Conservation (phyloP, 53 echinoderm and acorn worm genomes). For the Glandiceps talaboti region DNA sequence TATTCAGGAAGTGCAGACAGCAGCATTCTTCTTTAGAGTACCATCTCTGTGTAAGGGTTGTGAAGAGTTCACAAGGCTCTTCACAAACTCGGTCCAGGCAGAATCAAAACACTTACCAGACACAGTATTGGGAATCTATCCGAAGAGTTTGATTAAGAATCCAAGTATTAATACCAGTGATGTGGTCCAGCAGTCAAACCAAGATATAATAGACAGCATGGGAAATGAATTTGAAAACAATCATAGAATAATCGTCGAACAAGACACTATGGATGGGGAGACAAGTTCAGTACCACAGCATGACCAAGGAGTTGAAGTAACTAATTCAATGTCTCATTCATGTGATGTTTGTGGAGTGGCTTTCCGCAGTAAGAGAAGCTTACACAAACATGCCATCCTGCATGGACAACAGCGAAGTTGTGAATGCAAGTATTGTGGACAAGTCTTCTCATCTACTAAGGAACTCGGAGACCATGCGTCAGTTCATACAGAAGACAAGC, state of each 20-base stretch:
- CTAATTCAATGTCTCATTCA: not conserved
- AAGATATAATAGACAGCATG: too few relatives aligned
- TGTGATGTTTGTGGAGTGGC: not conserved
- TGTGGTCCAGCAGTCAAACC: not conserved
- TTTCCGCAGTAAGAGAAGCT: not conserved
- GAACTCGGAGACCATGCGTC: not conserved
- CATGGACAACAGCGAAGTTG: not conserved
- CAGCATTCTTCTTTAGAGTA: not conserved
- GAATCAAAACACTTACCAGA: not conserved
- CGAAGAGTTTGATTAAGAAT: not conserved
- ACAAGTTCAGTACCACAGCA: not conserved
- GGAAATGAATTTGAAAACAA: too few relatives aligned
- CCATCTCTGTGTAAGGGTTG: not conserved
- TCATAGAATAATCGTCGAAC: not conserved
- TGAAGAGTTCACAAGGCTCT: not conserved
- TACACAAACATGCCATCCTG: not conserved
- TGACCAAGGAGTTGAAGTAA: not conserved
- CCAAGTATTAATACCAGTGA: not conserved
- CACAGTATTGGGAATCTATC: not conserved
- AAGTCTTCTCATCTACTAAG: not conserved
- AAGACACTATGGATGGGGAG: not conserved
- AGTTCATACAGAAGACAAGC: not conserved
- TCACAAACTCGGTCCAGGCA: not conserved
- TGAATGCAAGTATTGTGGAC: not conserved
- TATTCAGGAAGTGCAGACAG: not conserved